A percentile compares a stretch with the other conserved stretches of the same genome.
Evolutionary conservation across 2,888 invertebrate species (phyloP).

Genomic region (Cryptus armator): DNA sequence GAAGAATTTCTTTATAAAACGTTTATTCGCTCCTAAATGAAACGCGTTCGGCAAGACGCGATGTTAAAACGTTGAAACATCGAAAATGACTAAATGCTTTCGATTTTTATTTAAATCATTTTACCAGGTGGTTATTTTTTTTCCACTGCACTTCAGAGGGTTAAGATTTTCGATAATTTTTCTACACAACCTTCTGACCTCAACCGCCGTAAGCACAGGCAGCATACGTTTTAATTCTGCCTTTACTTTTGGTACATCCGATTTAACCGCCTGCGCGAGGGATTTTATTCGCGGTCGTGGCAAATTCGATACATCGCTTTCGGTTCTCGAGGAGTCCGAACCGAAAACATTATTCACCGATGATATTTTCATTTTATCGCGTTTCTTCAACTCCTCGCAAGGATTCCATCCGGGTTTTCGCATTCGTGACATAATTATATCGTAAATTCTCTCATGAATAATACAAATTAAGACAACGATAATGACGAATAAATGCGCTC

Average conservation of each 20-base stretch:
- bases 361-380: slow-evolving; percentile 15
- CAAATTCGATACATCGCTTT: slow-evolving; percentile 14
- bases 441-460: background rate
- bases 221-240: slow-evolving; percentile 79
- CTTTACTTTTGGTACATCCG: slow-evolving; percentile 75
- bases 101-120: background rate
- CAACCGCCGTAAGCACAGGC: slow-evolving; percentile 80
- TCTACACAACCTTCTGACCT: slow-evolving; percentile 82
- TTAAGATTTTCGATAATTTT: background rate
- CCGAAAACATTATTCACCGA: background rate
- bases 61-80: no score
- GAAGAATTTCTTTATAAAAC: no score
- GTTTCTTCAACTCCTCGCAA: slow-evolving; percentile 60
- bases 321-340: background rate
- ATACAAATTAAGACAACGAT: background rate
- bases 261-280: slow-evolving; percentile 71
- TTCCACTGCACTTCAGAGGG: background rate
- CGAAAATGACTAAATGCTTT: background rate
- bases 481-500: background rate
- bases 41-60: no score
- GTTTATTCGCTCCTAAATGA: no score
- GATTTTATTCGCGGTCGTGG: slow-evolving; percentile 66
- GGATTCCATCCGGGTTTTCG: slow-evolving; percentile 52
- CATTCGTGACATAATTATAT: slow-evolving; percentile 22
- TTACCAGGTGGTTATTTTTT: background rate